Evolutionary conservation across 2,797 vertebrate species (phyloP).

Genomic region (Adrianichthys oophorus): DNA sequence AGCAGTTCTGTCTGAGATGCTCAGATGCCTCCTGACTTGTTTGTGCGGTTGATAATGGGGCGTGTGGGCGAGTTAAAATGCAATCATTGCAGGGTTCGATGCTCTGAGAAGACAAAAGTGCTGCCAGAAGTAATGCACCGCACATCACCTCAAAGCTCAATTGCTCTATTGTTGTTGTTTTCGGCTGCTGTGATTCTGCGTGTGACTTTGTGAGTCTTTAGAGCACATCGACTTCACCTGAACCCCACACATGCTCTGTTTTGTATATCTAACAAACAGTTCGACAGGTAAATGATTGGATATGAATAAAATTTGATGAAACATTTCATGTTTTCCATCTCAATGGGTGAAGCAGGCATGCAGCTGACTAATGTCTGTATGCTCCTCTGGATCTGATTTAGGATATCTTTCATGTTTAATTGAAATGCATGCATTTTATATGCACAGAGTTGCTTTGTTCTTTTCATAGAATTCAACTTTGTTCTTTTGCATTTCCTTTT

Average conservation of each 20-base stretch:
- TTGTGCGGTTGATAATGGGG: constrained; percentile 50
- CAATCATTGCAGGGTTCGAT: constrained; percentile 40
- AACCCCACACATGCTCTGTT: not conserved
- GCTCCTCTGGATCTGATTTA: constrained; percentile 30
- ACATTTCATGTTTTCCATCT: constrained; percentile 20
- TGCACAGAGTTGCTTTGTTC: constrained; percentile 32
- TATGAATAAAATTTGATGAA: constrained; percentile 26
- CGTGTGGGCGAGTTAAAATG: constrained; percentile 33
- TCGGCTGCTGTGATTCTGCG: constrained; percentile 1
- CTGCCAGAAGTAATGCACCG: constrained; percentile 28
- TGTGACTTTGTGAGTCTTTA: not conserved
- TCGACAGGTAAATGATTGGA: constrained; percentile 12
- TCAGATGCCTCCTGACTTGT: constrained; percentile 28
- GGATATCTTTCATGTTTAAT: constrained; percentile 42
- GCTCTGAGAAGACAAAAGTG: constrained; percentile 31
- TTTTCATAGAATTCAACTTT: constrained; percentile 21
- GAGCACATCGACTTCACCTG: constrained; percentile 4
- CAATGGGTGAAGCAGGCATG: constrained; percentile 51
- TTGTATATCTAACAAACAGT: constrained; percentile 1
- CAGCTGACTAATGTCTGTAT: constrained; percentile 49
- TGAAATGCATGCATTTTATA: constrained; percentile 72
- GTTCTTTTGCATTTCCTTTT: constrained; percentile 28
- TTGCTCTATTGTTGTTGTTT: constrained; percentile 10
- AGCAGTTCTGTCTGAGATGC: constrained; percentile 32
- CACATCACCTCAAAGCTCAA: constrained; percentile 6